phyloP scores from a whole-genome alignment of 1,140 invertebrate genomes.

The Pararge aegeria region DNA sequence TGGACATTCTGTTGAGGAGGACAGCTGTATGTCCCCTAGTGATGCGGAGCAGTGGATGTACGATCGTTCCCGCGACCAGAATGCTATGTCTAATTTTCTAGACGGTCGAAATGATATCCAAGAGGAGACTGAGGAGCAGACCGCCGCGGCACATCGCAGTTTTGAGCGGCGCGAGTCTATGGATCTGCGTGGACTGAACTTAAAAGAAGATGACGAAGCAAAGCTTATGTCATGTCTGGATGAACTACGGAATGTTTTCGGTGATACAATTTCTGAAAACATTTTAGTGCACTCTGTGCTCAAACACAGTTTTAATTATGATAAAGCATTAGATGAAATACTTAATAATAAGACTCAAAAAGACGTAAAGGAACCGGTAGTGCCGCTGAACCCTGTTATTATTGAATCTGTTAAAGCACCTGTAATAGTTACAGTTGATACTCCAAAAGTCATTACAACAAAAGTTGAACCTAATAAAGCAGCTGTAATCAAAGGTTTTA shows the following conservation, averaged over 20 bases:
- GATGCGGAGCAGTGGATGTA: conserved; percentile 93
- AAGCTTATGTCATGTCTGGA: conserved; percentile 92
- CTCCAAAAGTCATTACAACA: conserved; percentile 62
- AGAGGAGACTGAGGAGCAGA: conserved; percentile 84
- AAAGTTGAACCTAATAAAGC: conserved; percentile 57
- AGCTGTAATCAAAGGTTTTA: conserved; percentile 72
- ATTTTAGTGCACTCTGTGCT: conserved; percentile 81
- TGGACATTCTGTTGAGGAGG: conserved; percentile 95
- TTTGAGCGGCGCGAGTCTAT: conserved; percentile 60
- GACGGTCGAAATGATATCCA: conserved; percentile 85
- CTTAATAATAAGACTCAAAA: conserved; percentile 76
- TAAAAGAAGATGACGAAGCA: conserved; percentile 85
- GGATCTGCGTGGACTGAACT: conserved; percentile 74
- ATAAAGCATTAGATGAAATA: conserved; percentile 86
- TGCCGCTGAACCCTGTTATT: conserved; percentile 46
- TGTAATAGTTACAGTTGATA: conserved; percentile 53
- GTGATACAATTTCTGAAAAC: conserved; percentile 86
- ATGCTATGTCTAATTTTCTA: conserved; percentile 87
- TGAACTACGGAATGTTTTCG: conserved; percentile 89
- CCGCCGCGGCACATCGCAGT: conserved; percentile 39
- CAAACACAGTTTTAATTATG: conserved; percentile 85
- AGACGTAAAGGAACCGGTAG: conserved; percentile 8
- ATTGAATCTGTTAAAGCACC: conserved; percentile 69
- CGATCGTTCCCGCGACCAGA: conserved; percentile 85
- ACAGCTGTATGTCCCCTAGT: conserved; percentile 92